Conservation (phyloP, 2,888 invertebrate species). For the Atethmia centrago region DNA sequence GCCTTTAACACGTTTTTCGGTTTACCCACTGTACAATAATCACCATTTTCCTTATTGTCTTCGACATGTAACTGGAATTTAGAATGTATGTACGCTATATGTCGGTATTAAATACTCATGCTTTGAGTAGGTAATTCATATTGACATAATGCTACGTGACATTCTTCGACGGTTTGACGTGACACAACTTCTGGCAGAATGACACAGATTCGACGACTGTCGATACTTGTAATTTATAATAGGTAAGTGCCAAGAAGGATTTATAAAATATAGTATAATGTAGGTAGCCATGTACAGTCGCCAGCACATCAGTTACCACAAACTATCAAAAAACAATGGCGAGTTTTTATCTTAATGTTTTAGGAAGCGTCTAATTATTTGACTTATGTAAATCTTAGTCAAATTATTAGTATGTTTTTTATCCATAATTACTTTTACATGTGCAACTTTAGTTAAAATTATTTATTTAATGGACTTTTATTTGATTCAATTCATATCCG, state of each 20-base stretch:
- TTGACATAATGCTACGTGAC: constrained; percentile 3
- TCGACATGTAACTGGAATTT: constrained; percentile 42
- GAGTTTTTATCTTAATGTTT: too few species aligned
- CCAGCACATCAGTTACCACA: too few species aligned
- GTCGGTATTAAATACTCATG: constrained; percentile 21
- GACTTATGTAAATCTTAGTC: too few species aligned
- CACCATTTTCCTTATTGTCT: constrained; percentile 34
- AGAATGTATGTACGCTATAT: neutral
- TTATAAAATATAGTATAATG: neutral
- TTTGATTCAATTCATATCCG: too few species aligned
- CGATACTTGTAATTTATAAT: neutral
- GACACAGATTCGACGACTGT: neutral
- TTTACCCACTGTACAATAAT: neutral
- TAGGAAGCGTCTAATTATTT: too few species aligned
- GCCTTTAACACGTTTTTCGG: neutral
- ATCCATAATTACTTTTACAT: too few species aligned
- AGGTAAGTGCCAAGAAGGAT: neutral
- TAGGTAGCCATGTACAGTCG: neutral
- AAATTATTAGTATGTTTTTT: too few species aligned
- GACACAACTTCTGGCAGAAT: neutral
- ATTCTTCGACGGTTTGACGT: neutral
- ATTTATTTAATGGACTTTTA: too few species aligned
- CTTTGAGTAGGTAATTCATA: neutral
- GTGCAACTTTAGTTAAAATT: too few species aligned
- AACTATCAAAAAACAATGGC: too few species aligned